These are phyloP conservation scores for Zaprionus lachaisei DNA, from an alignment of 1,140 invertebrate species.

Conservation along the genomic window DNA sequence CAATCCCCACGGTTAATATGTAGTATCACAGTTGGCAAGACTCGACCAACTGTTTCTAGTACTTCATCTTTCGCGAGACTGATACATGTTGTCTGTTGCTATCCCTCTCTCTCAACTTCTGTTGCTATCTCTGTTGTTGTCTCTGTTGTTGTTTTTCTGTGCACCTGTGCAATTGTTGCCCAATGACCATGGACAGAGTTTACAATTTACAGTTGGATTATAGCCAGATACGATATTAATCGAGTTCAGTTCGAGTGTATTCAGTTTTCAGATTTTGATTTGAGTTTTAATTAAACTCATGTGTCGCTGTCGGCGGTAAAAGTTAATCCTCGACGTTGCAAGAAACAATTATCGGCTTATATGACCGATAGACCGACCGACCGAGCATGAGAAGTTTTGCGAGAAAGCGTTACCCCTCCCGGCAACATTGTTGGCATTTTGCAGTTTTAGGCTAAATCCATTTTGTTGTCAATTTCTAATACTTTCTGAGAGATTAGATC, in stretches of 20 bases:
- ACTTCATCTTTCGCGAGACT: slow-evolving; percentile 26
- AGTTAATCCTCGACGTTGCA: slow-evolving; percentile 33
- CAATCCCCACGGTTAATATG: neutral
- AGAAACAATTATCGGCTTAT: slow-evolving; percentile 63
- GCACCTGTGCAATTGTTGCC: slow-evolving; percentile 22
- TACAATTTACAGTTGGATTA: slow-evolving; percentile 35
- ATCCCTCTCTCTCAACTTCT: neutral
- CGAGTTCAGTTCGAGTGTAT: slow-evolving; percentile 38
- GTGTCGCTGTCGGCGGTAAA: slow-evolving; percentile 54
- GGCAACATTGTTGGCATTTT: slow-evolving; percentile 11
- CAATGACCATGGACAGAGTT: slow-evolving; percentile 43
- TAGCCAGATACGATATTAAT: slow-evolving; percentile 39
- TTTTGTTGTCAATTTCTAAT: neutral
- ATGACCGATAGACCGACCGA: neutral
- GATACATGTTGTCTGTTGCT: neutral
- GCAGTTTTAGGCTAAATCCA: slow-evolving; percentile 4
- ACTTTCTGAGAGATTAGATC: neutral
- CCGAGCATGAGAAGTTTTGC: neutral
- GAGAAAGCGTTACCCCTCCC: slow-evolving; percentile 34
- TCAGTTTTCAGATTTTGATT: slow-evolving; percentile 31
- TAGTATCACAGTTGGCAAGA: slow-evolving; percentile 4
- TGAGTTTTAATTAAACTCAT: slow-evolving; percentile 54
- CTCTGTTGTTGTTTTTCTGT: slow-evolving; percentile 10
- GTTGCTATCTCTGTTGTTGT: slow-evolving; percentile 7
- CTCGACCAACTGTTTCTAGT: slow-evolving; percentile 11